A percentile compares a stretch with the other conserved stretches of the same genome.
phyloP scores from a whole-genome alignment of 1,140 invertebrate species.

The Polypedilum vanderplanki region DNA sequence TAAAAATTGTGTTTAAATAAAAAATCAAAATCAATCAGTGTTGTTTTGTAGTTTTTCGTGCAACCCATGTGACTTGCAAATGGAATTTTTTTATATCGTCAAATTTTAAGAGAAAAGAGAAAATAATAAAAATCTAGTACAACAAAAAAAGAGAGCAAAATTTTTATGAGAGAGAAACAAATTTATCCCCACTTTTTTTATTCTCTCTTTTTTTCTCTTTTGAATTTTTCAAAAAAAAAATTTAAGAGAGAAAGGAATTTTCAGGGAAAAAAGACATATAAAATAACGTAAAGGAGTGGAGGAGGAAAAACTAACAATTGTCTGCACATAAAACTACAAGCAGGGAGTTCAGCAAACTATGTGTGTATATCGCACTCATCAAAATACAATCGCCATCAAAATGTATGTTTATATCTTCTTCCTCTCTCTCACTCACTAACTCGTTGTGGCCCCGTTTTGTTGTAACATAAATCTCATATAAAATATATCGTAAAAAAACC shows the following conservation, averaged over 20 bases:
- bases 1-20: not conserved
- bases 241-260: not conserved
- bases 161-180: not conserved
- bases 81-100: not conserved
- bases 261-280: not conserved
- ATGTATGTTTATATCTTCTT: not conserved
- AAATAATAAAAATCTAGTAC: not conserved
- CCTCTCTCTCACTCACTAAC: not conserved
- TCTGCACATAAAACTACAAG: not conserved
- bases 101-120: not conserved
- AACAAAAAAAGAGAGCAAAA: not conserved
- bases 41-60: not conserved
- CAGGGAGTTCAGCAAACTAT: not conserved
- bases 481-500: conserved; percentile 19
- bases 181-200: not conserved
- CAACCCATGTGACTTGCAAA: not conserved
- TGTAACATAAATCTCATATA: conserved; percentile 14
- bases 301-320: not conserved
- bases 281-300: not conserved
- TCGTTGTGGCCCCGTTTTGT: not conserved
- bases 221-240: not conserved
- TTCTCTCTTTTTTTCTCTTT: not conserved
- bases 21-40: not conserved
- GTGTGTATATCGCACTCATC: not conserved
- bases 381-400: conserved; percentile 18